Evolutionary conservation across 2,797 vertebrate genomes (phyloP).

Genomic region (Chrysocyon brachyurus): DNA sequence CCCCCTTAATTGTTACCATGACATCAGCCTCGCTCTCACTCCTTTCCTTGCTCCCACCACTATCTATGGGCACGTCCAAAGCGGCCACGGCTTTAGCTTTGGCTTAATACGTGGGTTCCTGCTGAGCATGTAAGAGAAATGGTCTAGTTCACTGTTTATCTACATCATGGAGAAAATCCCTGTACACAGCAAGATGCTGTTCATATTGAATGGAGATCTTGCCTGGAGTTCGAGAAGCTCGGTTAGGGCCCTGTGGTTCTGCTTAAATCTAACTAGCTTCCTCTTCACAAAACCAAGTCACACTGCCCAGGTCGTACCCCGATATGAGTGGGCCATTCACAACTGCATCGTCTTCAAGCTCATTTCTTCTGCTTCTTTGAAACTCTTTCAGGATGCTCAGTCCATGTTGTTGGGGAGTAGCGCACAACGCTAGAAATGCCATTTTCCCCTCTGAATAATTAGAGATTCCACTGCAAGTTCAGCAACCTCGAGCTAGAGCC

Average conservation of each 20-base stretch:
- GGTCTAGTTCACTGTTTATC: not conserved
- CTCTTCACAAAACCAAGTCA: not conserved
- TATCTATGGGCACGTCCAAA: not conserved
- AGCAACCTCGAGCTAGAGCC: not conserved
- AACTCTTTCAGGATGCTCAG: not conserved
- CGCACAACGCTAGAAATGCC: not conserved
- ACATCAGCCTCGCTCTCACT: not conserved
- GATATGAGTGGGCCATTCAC: not conserved
- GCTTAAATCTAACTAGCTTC: not conserved
- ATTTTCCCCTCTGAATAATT: not conserved
- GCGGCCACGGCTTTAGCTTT: not conserved
- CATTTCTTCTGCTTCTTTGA: not conserved
- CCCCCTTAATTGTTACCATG: no score
- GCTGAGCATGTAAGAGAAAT: not conserved
- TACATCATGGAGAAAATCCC: not conserved
- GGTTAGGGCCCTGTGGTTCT: not conserved
- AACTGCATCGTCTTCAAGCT: not conserved
- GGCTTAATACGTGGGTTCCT: not conserved
- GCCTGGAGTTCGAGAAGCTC: not conserved
- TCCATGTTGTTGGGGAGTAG: not conserved
- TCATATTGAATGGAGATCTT: not conserved
- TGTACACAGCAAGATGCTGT: not conserved
- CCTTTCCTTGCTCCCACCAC: not conserved
- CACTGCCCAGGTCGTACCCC: not conserved
- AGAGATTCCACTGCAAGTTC: not conserved